Conservation (phyloP, 1,140 invertebrate species). For the Drosophila subpulchrella region DNA sequence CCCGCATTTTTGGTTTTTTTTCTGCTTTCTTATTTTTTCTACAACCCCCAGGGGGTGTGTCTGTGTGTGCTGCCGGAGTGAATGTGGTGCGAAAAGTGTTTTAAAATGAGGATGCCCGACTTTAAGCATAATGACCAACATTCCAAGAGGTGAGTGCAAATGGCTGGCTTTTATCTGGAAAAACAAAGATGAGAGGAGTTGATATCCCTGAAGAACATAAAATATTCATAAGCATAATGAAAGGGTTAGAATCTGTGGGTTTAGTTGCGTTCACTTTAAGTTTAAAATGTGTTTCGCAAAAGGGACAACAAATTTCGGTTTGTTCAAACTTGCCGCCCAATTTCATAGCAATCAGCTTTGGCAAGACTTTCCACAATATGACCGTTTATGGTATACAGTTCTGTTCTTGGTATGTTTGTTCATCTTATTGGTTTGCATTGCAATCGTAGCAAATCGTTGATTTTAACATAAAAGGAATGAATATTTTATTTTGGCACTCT, state of each 20-base stretch:
- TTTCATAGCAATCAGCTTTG: slow-evolving; percentile 11
- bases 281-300: background rate
- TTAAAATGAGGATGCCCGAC: slow-evolving; percentile 31
- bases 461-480: too few relatives aligned
- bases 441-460: too few relatives aligned
- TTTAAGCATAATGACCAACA: slow-evolving; percentile 30
- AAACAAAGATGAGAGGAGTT: background rate
- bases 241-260: background rate
- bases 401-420: background rate
- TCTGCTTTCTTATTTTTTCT: background rate
- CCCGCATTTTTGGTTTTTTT: slow-evolving; percentile 27
- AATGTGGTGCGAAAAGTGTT: slow-evolving; percentile 41
- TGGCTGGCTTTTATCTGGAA: background rate
- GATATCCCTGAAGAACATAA: slow-evolving; percentile 2
- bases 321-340: slow-evolving; percentile 5
- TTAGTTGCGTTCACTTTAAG: background rate
- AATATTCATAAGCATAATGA: slow-evolving; percentile 29
- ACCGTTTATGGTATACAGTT: background rate
- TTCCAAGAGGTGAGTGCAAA: slow-evolving; percentile 20
- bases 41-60: slow-evolving; percentile 16
- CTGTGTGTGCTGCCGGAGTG: slow-evolving; percentile 8
- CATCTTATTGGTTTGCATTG: too few relatives aligned
- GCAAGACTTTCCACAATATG: background rate
- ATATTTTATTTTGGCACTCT: too few relatives aligned
- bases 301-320: too few relatives aligned